Evolutionary conservation across 1,140 invertebrate genomes (phyloP).

Genomic region (Lordiphosa mommai): DNA sequence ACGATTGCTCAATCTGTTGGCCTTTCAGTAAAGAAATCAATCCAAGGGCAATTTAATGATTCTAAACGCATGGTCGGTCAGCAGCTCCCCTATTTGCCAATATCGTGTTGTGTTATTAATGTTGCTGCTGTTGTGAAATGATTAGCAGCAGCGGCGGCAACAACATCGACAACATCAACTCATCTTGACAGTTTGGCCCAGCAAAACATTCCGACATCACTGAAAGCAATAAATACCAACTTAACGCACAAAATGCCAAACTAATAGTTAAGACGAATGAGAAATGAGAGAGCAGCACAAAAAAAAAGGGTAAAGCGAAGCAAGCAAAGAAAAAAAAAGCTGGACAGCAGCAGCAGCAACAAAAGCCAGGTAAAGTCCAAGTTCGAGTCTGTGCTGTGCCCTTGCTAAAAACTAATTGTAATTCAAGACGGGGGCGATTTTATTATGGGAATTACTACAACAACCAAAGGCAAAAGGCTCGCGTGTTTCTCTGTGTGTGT

Average conservation of each 20-base stretch:
- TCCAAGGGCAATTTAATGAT: conserved; percentile 57
- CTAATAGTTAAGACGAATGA: conserved; percentile 74
- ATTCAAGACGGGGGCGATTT: conserved; percentile 79
- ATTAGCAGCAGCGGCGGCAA: conserved; percentile 47
- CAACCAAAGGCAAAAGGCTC: conserved; percentile 11
- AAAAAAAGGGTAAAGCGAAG: background rate
- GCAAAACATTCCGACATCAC: conserved; percentile 75
- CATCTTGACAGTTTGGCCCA: conserved; percentile 58
- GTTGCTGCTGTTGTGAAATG: conserved; percentile 63
- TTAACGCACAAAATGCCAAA: conserved; percentile 80
- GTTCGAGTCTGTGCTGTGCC: conserved; percentile 25
- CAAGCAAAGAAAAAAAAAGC: conserved; percentile 1
- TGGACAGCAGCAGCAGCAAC: background rate
- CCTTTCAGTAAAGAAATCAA: conserved; percentile 6
- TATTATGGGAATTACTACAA: conserved; percentile 79
- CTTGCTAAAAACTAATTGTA: conserved; percentile 76
- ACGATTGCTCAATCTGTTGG: conserved; percentile 29
- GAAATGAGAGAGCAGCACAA: conserved; percentile 8
- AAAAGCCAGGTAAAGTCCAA: conserved; percentile 8
- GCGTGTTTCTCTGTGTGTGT: too few relatives aligned
- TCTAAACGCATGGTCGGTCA: conserved; percentile 51
- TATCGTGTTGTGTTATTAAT: conserved; percentile 57
- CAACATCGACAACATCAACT: conserved; percentile 37
- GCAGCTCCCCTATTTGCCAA: conserved; percentile 30
- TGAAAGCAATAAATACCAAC: conserved; percentile 80